Evolutionary conservation across 2,113 vertebrate genomes (phyloP).

Genomic region (Eonycteris spelaea): DNA sequence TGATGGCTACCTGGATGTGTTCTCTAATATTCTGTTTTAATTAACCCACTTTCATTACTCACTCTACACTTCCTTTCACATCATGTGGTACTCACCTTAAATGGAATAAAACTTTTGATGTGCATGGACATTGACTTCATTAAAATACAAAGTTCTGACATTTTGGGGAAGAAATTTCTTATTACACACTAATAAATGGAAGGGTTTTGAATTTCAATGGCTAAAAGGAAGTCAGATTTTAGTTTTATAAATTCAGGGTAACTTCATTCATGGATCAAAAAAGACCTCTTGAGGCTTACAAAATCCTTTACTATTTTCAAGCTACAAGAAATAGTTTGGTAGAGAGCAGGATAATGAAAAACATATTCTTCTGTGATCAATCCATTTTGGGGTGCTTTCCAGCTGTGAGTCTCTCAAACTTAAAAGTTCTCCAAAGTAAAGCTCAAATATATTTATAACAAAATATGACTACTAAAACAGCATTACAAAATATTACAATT

Average conservation of each 20-base stretch:
- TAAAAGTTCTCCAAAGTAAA: conserved; percentile 78
- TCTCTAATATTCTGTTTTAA: not conserved
- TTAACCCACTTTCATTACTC: not conserved
- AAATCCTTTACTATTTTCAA: conserved; percentile 86
- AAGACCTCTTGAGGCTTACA: conserved; percentile 81
- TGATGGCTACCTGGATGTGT: not conserved
- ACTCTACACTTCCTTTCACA: conserved; percentile 17
- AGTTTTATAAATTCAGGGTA: conserved; percentile 81
- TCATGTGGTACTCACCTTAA: conserved; percentile 47
- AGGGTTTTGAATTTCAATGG: conserved; percentile 80
- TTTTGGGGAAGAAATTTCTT: conserved; percentile 73
- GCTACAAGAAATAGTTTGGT: conserved; percentile 81
- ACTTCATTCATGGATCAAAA: conserved; percentile 85
- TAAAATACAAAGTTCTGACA: conserved; percentile 76
- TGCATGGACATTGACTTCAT: conserved; percentile 64
- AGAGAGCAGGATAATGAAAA: conserved; percentile 82
- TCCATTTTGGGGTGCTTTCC: conserved; percentile 79
- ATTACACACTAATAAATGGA: conserved; percentile 79
- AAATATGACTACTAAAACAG: conserved; percentile 67
- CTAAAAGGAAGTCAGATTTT: conserved; percentile 79
- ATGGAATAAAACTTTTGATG: conserved; percentile 64
- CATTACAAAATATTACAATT: conserved; percentile 69
- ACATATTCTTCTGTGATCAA: conserved; percentile 80
- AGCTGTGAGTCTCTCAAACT: conserved; percentile 78
- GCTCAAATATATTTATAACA: conserved; percentile 77